Conservation (phyloP, 2,888 invertebrate genomes). For the Philereme transversata region DNA sequence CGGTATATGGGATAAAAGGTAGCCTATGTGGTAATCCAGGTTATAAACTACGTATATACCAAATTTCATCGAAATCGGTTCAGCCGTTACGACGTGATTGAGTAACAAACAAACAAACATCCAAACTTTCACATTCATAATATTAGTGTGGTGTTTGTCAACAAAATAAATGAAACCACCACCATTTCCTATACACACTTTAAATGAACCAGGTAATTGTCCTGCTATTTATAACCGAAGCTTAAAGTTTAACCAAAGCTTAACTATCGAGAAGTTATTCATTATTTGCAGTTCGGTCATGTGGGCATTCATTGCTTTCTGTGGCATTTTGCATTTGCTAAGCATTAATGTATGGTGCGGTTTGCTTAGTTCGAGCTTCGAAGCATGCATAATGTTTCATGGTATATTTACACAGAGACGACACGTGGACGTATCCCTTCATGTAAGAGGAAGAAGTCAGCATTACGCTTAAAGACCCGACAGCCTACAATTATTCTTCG, state of each 20-base stretch:
- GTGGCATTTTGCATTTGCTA: slow-evolving; percentile 63
- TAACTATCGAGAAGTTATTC: slow-evolving; percentile 67
- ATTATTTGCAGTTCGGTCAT: slow-evolving; percentile 64
- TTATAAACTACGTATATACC: too few species aligned
- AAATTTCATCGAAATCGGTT: too few species aligned
- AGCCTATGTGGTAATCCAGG: too few species aligned
- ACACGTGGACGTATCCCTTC: background rate
- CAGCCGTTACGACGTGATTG: too few species aligned
- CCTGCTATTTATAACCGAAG: slow-evolving; percentile 19
- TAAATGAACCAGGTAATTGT: slow-evolving; percentile 16
- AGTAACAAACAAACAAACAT: too few species aligned
- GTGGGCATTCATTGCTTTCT: slow-evolving; percentile 59
- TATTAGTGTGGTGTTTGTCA: too few species aligned
- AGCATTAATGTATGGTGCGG: slow-evolving; percentile 72
- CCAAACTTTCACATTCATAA: too few species aligned
- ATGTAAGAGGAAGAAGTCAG: too few species aligned
- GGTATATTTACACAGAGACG: slow-evolving; percentile 31
- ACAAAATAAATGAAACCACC: slow-evolving; percentile 1
- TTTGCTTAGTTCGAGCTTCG: slow-evolving; percentile 52
- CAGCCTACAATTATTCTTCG: too few species aligned
- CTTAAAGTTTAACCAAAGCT: slow-evolving; percentile 37
- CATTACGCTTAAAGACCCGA: too few species aligned
- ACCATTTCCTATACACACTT: slow-evolving; percentile 5
- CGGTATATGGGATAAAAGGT: too few species aligned
- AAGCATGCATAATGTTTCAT: slow-evolving; percentile 56